A percentile compares a stretch with the other conserved stretches of the same genome.
These are phyloP conservation scores for Vimba vimba DNA, from an alignment of 2,113 vertebrate species.

Conservation along the genomic window DNA sequence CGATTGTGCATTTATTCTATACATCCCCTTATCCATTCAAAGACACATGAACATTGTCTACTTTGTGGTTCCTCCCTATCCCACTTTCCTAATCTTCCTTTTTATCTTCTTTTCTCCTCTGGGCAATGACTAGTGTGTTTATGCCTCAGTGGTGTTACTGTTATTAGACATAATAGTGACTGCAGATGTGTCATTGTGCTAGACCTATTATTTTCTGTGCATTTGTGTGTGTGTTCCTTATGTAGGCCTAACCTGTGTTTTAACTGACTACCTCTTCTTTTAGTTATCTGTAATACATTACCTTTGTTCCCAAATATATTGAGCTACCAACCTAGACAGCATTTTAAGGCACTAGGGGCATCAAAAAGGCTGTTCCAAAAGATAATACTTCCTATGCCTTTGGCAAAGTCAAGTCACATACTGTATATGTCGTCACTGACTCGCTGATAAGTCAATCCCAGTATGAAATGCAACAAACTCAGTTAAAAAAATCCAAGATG, in stretches of 20 bases:
- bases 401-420: not conserved
- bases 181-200: conserved; percentile 34
- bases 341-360: not conserved
- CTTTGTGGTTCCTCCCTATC: not conserved
- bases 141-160: conserved; percentile 39
- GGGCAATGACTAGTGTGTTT: conserved; percentile 52
- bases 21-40: conserved; percentile 63
- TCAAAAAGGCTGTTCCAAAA: not conserved
- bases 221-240: conserved; percentile 16
- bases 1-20: conserved; percentile 54
- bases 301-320: not conserved
- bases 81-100: conserved; percentile 39
- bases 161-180: conserved; percentile 54
- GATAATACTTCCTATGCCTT: not conserved
- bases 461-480: not conserved
- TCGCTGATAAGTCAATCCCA: not conserved
- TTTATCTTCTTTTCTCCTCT: conserved; percentile 43
- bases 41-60: conserved; percentile 46
- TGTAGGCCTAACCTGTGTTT: conserved; percentile 9
- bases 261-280: not conserved
- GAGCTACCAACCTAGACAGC: not conserved
- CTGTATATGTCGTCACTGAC: not conserved
- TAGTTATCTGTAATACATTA: not conserved
- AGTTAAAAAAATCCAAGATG: not conserved
- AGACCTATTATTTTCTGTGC: conserved; percentile 46